Conservation (phyloP, 2,888 invertebrate species). For the Helobdella robusta region DNA sequence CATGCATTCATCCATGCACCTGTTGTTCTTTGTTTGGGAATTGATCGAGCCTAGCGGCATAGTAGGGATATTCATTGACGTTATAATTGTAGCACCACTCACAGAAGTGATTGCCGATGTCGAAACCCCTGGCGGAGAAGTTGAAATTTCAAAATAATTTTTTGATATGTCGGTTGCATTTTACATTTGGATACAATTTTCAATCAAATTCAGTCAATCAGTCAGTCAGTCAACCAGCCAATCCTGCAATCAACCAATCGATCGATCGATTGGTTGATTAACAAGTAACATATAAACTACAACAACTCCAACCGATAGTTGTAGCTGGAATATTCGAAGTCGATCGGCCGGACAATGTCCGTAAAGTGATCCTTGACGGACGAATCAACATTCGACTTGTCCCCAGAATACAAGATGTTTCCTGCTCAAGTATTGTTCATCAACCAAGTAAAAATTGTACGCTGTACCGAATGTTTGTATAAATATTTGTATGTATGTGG, state of each 20-base stretch:
- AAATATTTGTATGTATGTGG: too few species aligned
- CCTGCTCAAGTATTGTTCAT: slow-evolving; percentile 37
- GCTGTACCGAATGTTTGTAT: too few species aligned
- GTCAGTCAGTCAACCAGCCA: too few species aligned
- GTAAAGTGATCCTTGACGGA: slow-evolving; percentile 2
- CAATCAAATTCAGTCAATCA: too few species aligned
- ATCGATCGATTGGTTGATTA: too few species aligned
- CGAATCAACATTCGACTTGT: background rate
- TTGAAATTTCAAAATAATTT: background rate
- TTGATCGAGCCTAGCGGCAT: slow-evolving; percentile 52
- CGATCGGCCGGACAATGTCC: slow-evolving; percentile 41
- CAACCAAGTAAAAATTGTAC: too few species aligned
- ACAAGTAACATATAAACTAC: background rate
- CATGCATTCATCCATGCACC: too few species aligned
- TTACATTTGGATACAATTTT: too few species aligned
- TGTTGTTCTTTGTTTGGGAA: slow-evolving; percentile 72
- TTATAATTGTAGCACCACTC: slow-evolving; percentile 49
- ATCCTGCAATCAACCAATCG: too few species aligned
- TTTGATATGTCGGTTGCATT: too few species aligned
- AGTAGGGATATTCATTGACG: slow-evolving; percentile 41
- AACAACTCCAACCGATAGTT: slow-evolving; percentile 44
- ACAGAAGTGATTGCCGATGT: slow-evolving; percentile 49
- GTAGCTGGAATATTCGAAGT: slow-evolving; percentile 49
- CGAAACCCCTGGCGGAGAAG: slow-evolving; percentile 45
- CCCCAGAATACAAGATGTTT: slow-evolving; percentile 42